These are phyloP conservation scores for Sprattus sprattus DNA, from an alignment of 2,113 vertebrate genomes.

Conservation along the genomic window DNA sequence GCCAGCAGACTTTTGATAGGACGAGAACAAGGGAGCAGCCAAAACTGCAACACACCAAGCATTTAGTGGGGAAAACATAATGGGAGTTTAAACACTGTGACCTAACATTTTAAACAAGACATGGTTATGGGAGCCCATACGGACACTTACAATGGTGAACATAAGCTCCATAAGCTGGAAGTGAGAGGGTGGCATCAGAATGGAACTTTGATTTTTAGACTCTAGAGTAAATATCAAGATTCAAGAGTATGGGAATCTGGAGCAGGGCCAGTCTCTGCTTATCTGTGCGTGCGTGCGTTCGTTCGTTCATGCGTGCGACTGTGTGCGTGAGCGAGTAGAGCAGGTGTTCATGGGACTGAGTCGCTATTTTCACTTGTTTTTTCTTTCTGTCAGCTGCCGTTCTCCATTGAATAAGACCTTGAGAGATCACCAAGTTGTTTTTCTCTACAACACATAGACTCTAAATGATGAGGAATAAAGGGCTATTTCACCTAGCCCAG, in stretches of 20 bases:
- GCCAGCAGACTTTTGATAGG: not conserved
- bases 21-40: conserved; percentile 15
- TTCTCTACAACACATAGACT: conserved; percentile 14
- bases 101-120: not conserved
- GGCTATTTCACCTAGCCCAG: not conserved
- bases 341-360: conserved; percentile 16
- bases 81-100: not conserved
- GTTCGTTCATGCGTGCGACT: no score
- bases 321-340: not conserved
- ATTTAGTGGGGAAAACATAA: conserved; percentile 7
- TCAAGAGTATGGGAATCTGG: conserved; percentile 21
- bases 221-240: not conserved
- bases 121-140: not conserved
- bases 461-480: conserved; percentile 3
- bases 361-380: conserved; percentile 10
- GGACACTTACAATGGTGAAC: not conserved
- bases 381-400: not conserved
- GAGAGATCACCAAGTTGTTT: conserved; percentile 11
- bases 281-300: not conserved
- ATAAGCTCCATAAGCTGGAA: not conserved
- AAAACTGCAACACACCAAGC: not conserved
- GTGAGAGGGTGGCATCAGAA: not conserved
- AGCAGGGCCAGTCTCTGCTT: conserved; percentile 3
- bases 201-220: not conserved
- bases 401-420: conserved; percentile 13